phyloP scores from a whole-genome alignment of 2,113 vertebrate genomes.

The Coptodon bakossiorum region DNA sequence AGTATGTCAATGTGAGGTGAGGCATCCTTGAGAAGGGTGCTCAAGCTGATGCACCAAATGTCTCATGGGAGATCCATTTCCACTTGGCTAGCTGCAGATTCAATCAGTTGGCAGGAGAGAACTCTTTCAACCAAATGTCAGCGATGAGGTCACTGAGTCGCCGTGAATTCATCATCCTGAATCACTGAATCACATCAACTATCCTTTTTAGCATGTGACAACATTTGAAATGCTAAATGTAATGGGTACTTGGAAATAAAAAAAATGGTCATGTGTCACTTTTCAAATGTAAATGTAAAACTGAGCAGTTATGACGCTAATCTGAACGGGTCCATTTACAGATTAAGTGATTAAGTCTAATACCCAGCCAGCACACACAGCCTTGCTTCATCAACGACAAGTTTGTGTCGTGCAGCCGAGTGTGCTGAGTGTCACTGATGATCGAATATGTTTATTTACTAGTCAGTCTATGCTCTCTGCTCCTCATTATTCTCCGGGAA shows the following conservation, averaged over 20 bases:
- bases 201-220: not conserved
- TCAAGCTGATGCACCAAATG: conserved; percentile 23
- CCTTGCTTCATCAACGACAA: not conserved
- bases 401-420: not conserved
- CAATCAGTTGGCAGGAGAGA: conserved; percentile 25
- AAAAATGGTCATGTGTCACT: not conserved
- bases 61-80: conserved; percentile 55
- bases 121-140: conserved; percentile 29
- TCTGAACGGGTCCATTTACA: conserved; percentile 3
- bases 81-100: conserved; percentile 25
- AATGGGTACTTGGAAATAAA: not conserved
- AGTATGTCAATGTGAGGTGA: not conserved
- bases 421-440: not conserved
- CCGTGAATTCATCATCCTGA: not conserved
- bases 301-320: not conserved
- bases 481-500: conserved; percentile 36
- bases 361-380: not conserved
- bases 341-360: conserved; percentile 11
- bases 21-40: not conserved
- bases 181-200: not conserved
- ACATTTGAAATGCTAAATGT: not conserved
- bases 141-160: conserved; percentile 11
- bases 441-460: conserved; percentile 60
- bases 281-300: conserved; percentile 7
- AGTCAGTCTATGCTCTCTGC: conserved; percentile 6